phyloP scores from a whole-genome alignment of 2,797 vertebrate genomes.

The Chiloscyllium punctatum region DNA sequence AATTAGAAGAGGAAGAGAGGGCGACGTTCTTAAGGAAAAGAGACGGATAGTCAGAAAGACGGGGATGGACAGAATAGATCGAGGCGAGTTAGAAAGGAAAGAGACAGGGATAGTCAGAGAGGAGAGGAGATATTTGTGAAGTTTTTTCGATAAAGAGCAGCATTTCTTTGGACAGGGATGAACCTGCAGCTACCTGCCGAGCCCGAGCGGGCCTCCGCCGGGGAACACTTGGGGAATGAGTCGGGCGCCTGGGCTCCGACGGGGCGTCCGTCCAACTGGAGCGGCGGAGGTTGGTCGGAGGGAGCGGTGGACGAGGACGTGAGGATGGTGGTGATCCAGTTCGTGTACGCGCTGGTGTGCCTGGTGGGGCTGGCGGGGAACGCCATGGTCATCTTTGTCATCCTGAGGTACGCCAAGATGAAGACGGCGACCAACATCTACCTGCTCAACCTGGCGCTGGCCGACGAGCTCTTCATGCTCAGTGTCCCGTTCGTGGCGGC shows the following conservation, averaged over 20 bases:
- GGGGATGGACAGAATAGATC: too few species aligned
- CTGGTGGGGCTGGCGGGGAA: slow-evolving; percentile 49
- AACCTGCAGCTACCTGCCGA: too few species aligned
- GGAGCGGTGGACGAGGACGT: not conserved
- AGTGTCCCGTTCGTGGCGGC: slow-evolving; percentile 49
- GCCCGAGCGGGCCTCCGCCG: not conserved
- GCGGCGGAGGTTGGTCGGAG: too few species aligned
- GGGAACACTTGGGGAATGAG: slow-evolving; percentile 15
- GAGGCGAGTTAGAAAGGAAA: too few species aligned
- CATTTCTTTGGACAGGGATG: too few species aligned
- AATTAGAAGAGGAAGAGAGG: not conserved
- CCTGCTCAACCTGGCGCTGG: slow-evolving; percentile 46
- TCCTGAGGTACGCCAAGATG: slow-evolving; percentile 50
- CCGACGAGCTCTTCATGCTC: slow-evolving; percentile 49
- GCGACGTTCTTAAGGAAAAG: not conserved
- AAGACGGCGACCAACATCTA: slow-evolving; percentile 52
- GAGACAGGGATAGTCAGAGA: too few species aligned
- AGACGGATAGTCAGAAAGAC: not conserved
- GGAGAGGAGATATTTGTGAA: too few species aligned
- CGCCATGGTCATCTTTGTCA: slow-evolving; percentile 49
- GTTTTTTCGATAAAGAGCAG: too few species aligned
- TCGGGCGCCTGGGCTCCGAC: too few species aligned
- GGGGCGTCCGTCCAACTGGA: too few species aligned
- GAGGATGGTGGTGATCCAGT: slow-evolving; percentile 47
- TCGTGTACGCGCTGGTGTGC: slow-evolving; percentile 48